Percentiles rank a stretch among this genome's conserved stretches.
phyloP scores from a whole-genome alignment of 2,113 vertebrate genomes.

The Furnarius figulus region DNA sequence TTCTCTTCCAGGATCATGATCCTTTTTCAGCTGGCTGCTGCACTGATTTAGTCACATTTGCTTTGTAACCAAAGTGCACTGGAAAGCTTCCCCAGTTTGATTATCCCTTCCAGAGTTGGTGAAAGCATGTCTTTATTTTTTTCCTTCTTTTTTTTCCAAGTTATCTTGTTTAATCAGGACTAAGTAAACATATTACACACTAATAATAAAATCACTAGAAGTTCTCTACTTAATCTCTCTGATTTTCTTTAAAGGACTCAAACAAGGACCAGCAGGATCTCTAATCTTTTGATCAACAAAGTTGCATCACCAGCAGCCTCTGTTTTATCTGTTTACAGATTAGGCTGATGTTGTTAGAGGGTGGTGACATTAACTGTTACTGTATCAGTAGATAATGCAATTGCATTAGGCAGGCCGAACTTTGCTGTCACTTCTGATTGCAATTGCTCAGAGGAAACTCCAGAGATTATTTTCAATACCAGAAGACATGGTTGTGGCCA shows the following conservation, averaged over 20 bases:
- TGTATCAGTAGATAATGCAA: conserved; percentile 1
- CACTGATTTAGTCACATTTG: background rate
- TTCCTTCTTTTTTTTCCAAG: background rate
- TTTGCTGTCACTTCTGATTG: background rate
- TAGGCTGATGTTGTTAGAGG: background rate
- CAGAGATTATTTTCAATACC: background rate
- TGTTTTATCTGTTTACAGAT: conserved; percentile 51
- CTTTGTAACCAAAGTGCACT: background rate
- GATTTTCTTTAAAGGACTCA: conserved; percentile 22
- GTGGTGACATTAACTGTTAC: conserved; percentile 56
- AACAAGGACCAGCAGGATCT: conserved; percentile 30
- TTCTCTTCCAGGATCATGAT: background rate
- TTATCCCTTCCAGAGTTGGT: conserved; percentile 17
- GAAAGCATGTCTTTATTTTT: background rate
- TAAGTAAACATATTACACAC: conserved; percentile 56
- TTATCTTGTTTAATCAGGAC: conserved; percentile 49
- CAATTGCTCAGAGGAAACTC: background rate
- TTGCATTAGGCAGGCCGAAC: background rate
- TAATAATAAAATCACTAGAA: conserved; percentile 57
- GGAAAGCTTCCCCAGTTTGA: conserved; percentile 24
- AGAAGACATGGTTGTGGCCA: background rate
- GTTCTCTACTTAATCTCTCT: conserved; percentile 42
- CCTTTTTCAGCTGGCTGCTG: background rate
- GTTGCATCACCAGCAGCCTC: conserved; percentile 47
- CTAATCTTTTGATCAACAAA: conserved; percentile 54